phyloP scores from a whole-genome alignment of 1,140 invertebrate species.

The Drosophila pseudoananassae region DNA sequence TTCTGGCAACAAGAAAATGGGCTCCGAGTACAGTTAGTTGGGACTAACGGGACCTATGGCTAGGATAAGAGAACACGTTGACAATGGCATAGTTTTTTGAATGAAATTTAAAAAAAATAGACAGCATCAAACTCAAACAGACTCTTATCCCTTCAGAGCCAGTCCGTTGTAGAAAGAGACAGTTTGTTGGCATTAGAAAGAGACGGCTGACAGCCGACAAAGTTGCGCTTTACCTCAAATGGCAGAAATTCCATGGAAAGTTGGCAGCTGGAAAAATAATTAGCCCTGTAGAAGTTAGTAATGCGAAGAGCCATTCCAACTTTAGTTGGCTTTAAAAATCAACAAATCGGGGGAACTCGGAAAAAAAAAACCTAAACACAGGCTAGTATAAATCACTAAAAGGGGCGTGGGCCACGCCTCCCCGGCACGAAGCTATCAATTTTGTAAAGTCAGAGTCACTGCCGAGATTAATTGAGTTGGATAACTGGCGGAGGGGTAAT shows the following conservation, averaged over 20 bases:
- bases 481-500: slow-evolving; percentile 54
- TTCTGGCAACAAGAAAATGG: slow-evolving; percentile 33
- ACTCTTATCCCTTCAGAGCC: too few species aligned
- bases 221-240: slow-evolving; percentile 2
- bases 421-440: slow-evolving; percentile 26
- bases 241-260: slow-evolving; percentile 17
- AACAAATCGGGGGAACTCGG: background rate
- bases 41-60: background rate
- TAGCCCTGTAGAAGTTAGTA: background rate
- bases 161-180: background rate
- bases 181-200: background rate
- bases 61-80: background rate
- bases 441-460: slow-evolving; percentile 37
- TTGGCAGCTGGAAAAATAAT: slow-evolving; percentile 28
- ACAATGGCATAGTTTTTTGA: slow-evolving; percentile 27
- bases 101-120: slow-evolving; percentile 47
- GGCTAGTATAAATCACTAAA: slow-evolving; percentile 26
- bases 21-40: slow-evolving; percentile 24
- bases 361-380: background rate
- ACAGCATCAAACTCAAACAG: background rate
- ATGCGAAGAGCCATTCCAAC: too few species aligned
- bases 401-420: background rate
- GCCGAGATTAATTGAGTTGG: slow-evolving; percentile 70
- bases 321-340: background rate
- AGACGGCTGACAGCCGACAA: slow-evolving; percentile 19